Evolutionary conservation across 2,797 vertebrate species (phyloP), one percentile per base, ranked within the genome.

Genomic region (Acanthurus leucopareius): DNA sequence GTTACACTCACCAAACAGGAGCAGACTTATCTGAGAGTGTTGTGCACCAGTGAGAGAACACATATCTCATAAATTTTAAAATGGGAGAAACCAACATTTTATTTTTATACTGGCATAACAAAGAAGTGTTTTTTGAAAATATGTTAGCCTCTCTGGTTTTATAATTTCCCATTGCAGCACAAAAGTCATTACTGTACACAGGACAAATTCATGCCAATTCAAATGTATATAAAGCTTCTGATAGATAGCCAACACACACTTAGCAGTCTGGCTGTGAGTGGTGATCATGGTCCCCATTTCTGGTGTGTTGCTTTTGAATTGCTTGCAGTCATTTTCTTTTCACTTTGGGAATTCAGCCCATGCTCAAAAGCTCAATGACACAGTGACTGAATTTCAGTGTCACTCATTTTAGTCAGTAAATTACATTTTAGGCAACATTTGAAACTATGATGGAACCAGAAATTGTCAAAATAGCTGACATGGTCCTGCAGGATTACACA

Each of bases 401-500:
- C n/a, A 11, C 20, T 71, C 47, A 68, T 47, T 58, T 68, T 40
- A 66, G 35, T 25, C 0, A 67, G 22, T 60, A 7, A 65, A 65
- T 58, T 45, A 49, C 49, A 59, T 16, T 14, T n/a, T 10, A 6
- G 35, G 68, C 8, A 51, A 35, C 52, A 53, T 20, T 16, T 22
- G 3, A 51, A 19, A 25, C 14, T 62, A 17, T 63, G 57, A 60
- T 38, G 52, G 52, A 67, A 38, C 7, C 38, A 71, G 54, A 77
- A 63, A 42, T 10, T 57, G 52, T 52, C 20, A 58, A 45, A 73
- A 56, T 69, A 47, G 28, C 40, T 4, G 0, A 45, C 16, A 56
- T 68, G 85, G 53, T 51, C 71, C 22, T n/a, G 58, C 59, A 68
- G n/a, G 58, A 83, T 76, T 84, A 58, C 32, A 58, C n/a, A 83